Evolutionary conservation across 2,888 invertebrate species (phyloP).

Genomic region (Temnothorax rugatulus): DNA sequence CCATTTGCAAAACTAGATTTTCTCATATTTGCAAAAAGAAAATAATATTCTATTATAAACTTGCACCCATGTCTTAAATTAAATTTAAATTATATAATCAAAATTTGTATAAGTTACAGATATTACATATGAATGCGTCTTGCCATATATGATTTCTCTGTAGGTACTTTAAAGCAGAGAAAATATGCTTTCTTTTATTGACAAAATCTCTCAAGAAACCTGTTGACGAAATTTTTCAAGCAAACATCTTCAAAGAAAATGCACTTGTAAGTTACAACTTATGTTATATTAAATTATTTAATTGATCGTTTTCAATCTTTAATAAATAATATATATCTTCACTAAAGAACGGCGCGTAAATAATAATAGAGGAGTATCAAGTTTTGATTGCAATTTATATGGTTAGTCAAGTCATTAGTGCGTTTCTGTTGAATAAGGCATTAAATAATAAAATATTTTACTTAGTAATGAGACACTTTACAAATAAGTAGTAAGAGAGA

Average conservation of each 20-base stretch:
- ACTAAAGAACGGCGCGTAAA: background rate
- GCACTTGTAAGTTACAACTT: background rate
- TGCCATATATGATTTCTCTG: background rate
- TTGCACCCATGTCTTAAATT: background rate
- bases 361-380: background rate
- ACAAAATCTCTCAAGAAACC: background rate
- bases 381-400: slow-evolving; percentile 5
- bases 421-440: background rate
- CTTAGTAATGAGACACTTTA: background rate
- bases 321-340: background rate
- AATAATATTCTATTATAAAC: background rate
- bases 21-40: background rate
- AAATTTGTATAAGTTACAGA: background rate
- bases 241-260: background rate
- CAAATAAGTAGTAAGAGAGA: background rate
- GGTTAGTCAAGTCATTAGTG: background rate
- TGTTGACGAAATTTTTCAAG: background rate
- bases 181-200: background rate
- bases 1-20: background rate
- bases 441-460: background rate
- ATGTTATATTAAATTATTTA: background rate
- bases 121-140: background rate
- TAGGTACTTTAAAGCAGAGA: background rate
- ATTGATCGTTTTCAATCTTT: background rate
- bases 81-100: slow-evolving; percentile 16